phyloP scores from a whole-genome alignment of 2,888 invertebrate genomes.

The Melanophora roralis region DNA sequence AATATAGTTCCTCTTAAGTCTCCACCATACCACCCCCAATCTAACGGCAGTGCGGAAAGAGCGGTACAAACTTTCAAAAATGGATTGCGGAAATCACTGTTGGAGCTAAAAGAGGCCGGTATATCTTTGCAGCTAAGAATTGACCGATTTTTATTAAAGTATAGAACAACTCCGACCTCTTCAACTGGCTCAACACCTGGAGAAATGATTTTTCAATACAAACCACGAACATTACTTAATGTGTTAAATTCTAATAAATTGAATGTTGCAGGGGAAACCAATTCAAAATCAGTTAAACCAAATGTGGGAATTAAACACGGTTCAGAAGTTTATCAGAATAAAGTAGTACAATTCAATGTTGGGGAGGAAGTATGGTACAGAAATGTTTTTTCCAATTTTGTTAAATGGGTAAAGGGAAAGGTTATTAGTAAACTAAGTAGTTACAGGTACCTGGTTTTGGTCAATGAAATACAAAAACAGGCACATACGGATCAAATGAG shows the following conservation, averaged over 20 bases:
- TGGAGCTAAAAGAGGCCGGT: neutral
- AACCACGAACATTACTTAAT: neutral
- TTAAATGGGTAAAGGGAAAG: slow-evolving; percentile 20
- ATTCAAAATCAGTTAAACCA: too few species aligned
- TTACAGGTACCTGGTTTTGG: slow-evolving; percentile 19
- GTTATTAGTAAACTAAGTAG: slow-evolving; percentile 10
- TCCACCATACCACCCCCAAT: slow-evolving; percentile 9
- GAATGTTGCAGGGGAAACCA: neutral
- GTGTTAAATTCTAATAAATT: neutral
- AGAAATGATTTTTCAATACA: neutral
- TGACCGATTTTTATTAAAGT: neutral
- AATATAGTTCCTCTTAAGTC: neutral
- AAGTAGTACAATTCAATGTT: neutral
- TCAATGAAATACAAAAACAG: slow-evolving; percentile 6
- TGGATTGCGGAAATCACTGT: neutral
- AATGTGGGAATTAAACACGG: too few species aligned
- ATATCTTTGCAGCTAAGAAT: neutral
- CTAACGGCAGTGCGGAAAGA: slow-evolving; percentile 14
- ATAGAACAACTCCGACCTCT: neutral
- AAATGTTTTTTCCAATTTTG: too few species aligned
- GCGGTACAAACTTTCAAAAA: slow-evolving; percentile 30
- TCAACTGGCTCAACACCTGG: neutral
- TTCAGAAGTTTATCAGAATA: neutral
- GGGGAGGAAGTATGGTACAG: slow-evolving; percentile 16
- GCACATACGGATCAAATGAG: neutral